Base-by-base conservation (phyloP, 2,797 vertebrate genomes). In the Amblyraja radiata region DNA sequence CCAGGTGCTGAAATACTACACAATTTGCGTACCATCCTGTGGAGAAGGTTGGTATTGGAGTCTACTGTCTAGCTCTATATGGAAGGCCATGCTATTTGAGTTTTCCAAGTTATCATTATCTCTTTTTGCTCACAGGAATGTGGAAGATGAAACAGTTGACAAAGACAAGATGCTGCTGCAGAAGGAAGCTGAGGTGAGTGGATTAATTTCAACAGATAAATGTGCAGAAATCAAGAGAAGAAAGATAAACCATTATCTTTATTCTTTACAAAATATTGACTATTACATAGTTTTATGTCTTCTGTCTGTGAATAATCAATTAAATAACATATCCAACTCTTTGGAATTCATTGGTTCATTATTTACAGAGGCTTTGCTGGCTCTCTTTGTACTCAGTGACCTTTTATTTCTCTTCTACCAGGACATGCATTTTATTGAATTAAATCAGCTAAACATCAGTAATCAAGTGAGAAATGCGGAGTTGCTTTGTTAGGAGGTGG, bases 101-200 rank as follows among this genome's bases (percentile, higher is more conserved):
- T 92, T 88, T 18, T 39, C 13, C 54, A 18, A 18, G 21, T 91
- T 93, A 25, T n/a, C 88, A 32, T 23, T 74, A 8, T 0, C 77
- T 32, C 16, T 77, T 93, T 93, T 61, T 93, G 10, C 2, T 76
- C 93, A 76, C 93, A 98, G 98, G 93, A 97, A 96, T 93, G 97
- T 96, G 94, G 98, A 98, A 94, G 98, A 99, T 93, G 98, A 98
- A 39, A 97, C 97, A 93, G 80, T 98, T 94, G 98, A 99, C 95
- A 99, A 98, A 94, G 98, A 99, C 93, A 97, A 97, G 96, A 99
- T 99, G 94, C 97, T 99, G 93, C 95, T 98, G 94, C 98, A 99
- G 96, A 99, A 99, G 79, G 98, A 99, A 94, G 97, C 97, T 4
- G 98, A 99, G 97, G 98, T 98, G 95, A 96, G 96, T 80, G 63